Base-by-base conservation (phyloP, 2,888 invertebrate genomes). In the Macrophya annulata region DNA sequence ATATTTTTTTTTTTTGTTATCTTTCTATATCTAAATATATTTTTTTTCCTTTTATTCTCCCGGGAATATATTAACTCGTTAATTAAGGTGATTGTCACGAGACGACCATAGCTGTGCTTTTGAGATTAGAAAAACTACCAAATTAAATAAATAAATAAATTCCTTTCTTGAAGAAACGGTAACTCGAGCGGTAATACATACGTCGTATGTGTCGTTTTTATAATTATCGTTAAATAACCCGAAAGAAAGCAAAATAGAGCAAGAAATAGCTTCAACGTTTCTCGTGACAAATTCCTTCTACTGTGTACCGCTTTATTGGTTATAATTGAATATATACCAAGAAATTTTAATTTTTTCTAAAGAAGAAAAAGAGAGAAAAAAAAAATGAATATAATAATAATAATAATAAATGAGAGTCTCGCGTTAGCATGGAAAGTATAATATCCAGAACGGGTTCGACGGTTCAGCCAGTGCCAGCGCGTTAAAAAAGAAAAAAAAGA, bases 361-460 rank as follows among this genome's bases (percentile, higher is more conserved):
- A 48, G n/a, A 74, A 43, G n/a, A 10, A 45, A 43, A 74, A 15
- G 31, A 31, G 31, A 45, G 6, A 74, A 76, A 43, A 45, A 79
- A 55, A 40, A 55, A 37, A 43, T 59, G 40, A 81, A 40, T 10
- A 76, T 62, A 21, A 21, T 51, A 62, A 81, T 31, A 79, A 40
- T 45, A 59, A 37, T 62, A 43, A 81, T 51, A 81, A 62, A n/a
- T 21, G 62, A 62, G 15, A 40, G 21, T 40, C 4, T 6, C 81
- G 62, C 81, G 81, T 40, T 77, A 55, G 25, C 10, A 77, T 55
- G 77, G 31, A 37, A 51, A 59, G 62, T n/a, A 31, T 89, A 87
- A 91, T 93, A 93, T 93, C 93, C 93, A 93, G 93, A 93, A 93
- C 93, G 93, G 93, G 93, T 92, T 93, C 91, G 90, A 93, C 93